These are phyloP conservation scores for Meandrina meandrites DNA, from an alignment of 92 coral and sea anemone genomes.

Conservation along the genomic window DNA sequence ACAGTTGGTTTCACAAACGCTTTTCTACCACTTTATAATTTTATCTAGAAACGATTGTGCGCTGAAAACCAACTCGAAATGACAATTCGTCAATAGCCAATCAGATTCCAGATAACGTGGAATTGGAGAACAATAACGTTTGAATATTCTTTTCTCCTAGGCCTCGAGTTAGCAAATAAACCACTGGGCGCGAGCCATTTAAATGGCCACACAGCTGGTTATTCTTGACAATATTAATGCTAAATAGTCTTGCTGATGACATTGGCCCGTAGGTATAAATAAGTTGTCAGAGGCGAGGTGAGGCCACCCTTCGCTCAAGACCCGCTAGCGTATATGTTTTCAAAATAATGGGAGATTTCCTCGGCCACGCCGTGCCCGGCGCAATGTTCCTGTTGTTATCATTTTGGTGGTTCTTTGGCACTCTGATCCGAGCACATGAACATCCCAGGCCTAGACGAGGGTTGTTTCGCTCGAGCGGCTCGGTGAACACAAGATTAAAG, in stretches of 20 bases:
- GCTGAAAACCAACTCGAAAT: not conserved
- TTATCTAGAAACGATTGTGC: not conserved
- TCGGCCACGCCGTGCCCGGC: slow-evolving; percentile 87
- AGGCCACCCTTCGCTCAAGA: not conserved
- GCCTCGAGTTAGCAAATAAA: not conserved
- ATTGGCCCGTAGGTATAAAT: not conserved
- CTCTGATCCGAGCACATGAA: slow-evolving; percentile 32
- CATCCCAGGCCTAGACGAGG: not conserved
- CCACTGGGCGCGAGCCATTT: not conserved
- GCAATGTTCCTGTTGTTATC: slow-evolving; percentile 60
- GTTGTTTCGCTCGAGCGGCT: slow-evolving; percentile 6
- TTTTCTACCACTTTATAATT: not conserved
- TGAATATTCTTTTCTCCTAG: not conserved
- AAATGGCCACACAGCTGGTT: not conserved
- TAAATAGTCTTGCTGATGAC: not conserved
- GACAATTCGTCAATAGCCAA: slow-evolving; percentile 10
- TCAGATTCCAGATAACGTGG: not conserved
- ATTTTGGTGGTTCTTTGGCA: slow-evolving; percentile 77
- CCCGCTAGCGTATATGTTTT: not conserved
- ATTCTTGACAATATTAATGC: not conserved
- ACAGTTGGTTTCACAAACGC: not conserved
- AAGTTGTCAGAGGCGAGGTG: not conserved
- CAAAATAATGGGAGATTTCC: slow-evolving; percentile 75
- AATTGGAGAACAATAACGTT: not conserved
- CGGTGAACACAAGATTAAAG: slow-evolving; percentile 6